Evolutionary conservation across 2,888 invertebrate genomes (phyloP), one percentile per base, ranked within the genome.

Genomic region (Lasius platythorax): DNA sequence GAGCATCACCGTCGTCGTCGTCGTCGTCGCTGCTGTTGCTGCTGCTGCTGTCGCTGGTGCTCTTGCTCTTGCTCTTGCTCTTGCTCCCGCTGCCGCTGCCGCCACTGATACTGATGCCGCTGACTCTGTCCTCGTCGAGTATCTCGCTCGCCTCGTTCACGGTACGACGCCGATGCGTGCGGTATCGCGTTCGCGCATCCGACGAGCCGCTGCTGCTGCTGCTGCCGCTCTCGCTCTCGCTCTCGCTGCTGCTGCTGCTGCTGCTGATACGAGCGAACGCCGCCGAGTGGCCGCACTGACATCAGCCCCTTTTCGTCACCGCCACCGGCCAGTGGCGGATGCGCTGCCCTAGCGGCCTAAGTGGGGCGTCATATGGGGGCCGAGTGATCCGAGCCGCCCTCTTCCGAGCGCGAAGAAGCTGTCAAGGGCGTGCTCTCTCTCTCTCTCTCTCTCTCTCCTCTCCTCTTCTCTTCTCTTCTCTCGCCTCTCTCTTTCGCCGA

Each of bases 151-250:
- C 89, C 87, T 85, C 86, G 78, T 84, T 85, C 86, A 82, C 87
- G 89, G 82, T 85, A 82, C 87, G 86, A 91, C 85, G 86, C 78
- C 85, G 85, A 89, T 87, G 88, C 88, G 88, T 64, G 46, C 75
- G 87, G 79, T 87, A 75, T 89, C 89, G 91, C 86, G 87, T 91
- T 92, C 91, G 93, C 93, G 94, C 93, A 93, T 93, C 92, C 93
- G 92, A 92, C 56, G 61, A 23, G 90, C 89, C 88, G 91, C 91
- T 43, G 43, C 15, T 28, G 37, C 53, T 3, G 6, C 18, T 0
- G 18, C n/a, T 6, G 50, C 6, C 0, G 30, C 50, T 6, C 23
- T 23, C 1, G 46, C 18, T 4, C 6, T 0, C 0, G 28, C 30
- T 3, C 33, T 9, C 0, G 50, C 15, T n/a, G 50, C n/a, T 11